phyloP scores from a whole-genome alignment of 2,888 invertebrate species.

The Drosophila histrio region DNA sequence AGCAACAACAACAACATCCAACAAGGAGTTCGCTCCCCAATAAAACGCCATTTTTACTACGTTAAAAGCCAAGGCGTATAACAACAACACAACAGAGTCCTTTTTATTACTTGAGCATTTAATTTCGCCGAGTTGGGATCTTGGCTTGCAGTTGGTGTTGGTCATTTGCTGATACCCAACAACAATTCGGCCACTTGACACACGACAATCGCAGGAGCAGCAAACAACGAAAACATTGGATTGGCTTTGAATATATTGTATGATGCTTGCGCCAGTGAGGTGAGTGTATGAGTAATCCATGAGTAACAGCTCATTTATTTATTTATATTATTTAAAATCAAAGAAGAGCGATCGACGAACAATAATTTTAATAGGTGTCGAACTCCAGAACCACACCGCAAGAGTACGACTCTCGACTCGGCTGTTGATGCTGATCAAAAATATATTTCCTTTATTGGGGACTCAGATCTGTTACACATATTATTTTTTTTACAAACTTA shows the following conservation, averaged over 20 bases:
- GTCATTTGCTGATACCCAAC: conserved; percentile 21
- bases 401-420: no score
- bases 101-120: conserved; percentile 69
- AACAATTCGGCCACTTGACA: conserved; percentile 12
- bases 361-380: no score
- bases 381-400: no score
- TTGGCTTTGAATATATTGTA: conserved; percentile 74
- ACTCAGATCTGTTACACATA: no score
- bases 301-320: no score
- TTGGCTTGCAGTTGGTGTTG: conserved; percentile 19
- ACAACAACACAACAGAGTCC: conserved; percentile 38
- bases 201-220: conserved; percentile 4
- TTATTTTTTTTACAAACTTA: no score
- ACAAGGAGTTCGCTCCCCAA: conserved; percentile 44
- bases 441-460: no score
- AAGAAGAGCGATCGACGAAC: no score
- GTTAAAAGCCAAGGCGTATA: conserved; percentile 34
- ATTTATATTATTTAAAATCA: no score
- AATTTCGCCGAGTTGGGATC: conserved; percentile 49
- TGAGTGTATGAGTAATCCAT: no score
- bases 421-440: no score
- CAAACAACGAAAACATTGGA: conserved; percentile 48
- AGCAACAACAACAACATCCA: conserved; percentile 35
- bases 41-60: conserved; percentile 57
- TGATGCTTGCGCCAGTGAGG: conserved; percentile 80